Base-by-base conservation (phyloP, 2,113 vertebrate species). In the Pholis gunnellus region DNA sequence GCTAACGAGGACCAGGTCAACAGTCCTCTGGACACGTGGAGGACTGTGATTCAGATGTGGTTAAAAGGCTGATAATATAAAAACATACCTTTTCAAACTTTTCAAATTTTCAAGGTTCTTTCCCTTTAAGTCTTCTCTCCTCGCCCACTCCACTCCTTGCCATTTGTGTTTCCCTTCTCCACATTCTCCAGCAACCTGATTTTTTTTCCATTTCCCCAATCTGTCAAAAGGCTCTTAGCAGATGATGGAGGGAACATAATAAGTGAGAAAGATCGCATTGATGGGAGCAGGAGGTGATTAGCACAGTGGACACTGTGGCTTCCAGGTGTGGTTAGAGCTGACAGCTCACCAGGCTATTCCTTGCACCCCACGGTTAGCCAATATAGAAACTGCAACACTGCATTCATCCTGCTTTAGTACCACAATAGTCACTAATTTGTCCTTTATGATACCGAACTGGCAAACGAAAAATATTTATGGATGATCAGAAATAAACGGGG, bases 151-250 rank as follows among this genome's bases (percentile, higher is more conserved):
- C n/a, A 11, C 60, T 68, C 22, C 34, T 59, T 57, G 6, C 27
- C 42, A 56, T 40, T 67, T 83, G 25, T 50, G 13, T 57, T 40
- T 50, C n/a, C 29, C 46, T 42, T 75, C 22, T 61, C 44, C 83
- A 67, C 38, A 79, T 31, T 50, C 44, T 78, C 36, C 66, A 60
- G 78, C 76, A 71, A 66, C 66, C 64, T 74, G 31, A 72, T 42
- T 31, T 34, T 13, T 48, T 71, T 56, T 25, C 64, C 25, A 57
- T 14, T n/a, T 61, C 40, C 29, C 59, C 60, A 18, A 36, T n/a
- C 48, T 48, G 27, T 73, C 44, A 66, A 52, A 48, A 38, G 18
- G 54, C 48, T 65, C n/a, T 6, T 27, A 72, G 50, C 6, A 6
- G 36, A 54, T 81, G 67, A 66, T 18, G 29, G 60, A 65, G n/a